Evolutionary conservation across 2,113 vertebrate species (phyloP).

Genomic region (Macrotis lagotis): DNA sequence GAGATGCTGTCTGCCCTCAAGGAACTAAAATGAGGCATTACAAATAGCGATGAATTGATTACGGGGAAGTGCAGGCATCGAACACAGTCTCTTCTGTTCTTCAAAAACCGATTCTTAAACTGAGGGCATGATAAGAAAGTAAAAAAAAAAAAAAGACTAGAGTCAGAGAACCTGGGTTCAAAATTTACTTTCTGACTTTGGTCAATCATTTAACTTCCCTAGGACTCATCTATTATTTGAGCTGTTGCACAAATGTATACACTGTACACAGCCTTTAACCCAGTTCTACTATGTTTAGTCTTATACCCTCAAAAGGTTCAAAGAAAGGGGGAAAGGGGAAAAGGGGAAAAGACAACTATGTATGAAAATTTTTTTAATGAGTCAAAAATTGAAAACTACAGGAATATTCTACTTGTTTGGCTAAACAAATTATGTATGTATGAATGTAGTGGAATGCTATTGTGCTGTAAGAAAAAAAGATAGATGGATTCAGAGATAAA

Average conservation of each 20-base stretch:
- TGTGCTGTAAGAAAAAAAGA: not conserved
- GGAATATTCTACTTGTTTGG: not conserved
- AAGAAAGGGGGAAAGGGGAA: not conserved
- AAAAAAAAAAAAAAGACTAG: not conserved
- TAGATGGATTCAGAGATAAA: not conserved
- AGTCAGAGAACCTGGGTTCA: not conserved
- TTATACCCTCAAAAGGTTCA: not conserved
- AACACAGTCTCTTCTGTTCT: not conserved
- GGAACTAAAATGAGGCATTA: not conserved
- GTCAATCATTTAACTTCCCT: not conserved
- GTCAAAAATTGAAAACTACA: not conserved
- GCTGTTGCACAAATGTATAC: not conserved
- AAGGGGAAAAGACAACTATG: too few species aligned
- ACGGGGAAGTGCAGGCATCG: not conserved
- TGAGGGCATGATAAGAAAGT: not conserved
- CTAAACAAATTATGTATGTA: not conserved
- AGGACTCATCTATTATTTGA: not conserved
- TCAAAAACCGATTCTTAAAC: not conserved
- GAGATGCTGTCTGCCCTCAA: not conserved
- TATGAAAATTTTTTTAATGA: too few species aligned
- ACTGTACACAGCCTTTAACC: not conserved
- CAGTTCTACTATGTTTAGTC: not conserved
- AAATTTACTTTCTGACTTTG: not conserved
- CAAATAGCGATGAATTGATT: not conserved
- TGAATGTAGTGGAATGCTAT: not conserved